These are phyloP conservation scores for Corydoras sp. DNA, from an alignment of 2,113 vertebrate genomes.

Conservation along the genomic window DNA sequence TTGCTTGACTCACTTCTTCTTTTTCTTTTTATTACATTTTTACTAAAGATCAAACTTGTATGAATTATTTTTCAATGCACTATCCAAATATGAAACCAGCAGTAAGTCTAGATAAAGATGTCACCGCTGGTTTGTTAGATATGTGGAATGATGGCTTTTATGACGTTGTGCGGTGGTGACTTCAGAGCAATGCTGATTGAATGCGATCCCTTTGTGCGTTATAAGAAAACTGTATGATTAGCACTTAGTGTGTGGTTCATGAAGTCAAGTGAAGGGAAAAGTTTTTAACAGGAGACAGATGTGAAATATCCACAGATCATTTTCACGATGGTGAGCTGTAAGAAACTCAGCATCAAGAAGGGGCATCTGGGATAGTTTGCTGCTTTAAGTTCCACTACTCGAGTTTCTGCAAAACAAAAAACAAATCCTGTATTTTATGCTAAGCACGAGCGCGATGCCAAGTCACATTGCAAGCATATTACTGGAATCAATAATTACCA, in stretches of 20 bases:
- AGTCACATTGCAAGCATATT: neutral
- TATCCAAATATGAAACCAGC: neutral
- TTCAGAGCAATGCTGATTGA: no score
- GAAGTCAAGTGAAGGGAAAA: slow-evolving; percentile 1
- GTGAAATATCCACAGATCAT: slow-evolving; percentile 44
- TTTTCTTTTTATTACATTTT: no score
- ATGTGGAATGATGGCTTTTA: no score
- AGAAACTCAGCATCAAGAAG: slow-evolving; percentile 6
- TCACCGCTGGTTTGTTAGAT: no score
- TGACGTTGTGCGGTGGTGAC: no score
- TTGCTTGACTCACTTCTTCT: no score
- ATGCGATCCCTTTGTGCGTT: no score
- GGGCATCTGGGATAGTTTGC: slow-evolving; percentile 25
- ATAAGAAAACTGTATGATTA: no score
- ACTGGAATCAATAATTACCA: slow-evolving; percentile 29
- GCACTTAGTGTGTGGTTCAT: slow-evolving; percentile 3
- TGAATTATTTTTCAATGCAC: neutral
- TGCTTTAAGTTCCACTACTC: slow-evolving; percentile 2
- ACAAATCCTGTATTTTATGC: neutral
- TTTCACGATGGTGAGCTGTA: slow-evolving; percentile 43
- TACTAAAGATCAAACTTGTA: neutral
- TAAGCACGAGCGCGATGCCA: slow-evolving; percentile 6
- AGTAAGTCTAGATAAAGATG: no score
- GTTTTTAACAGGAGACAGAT: slow-evolving; percentile 23
- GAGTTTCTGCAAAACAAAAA: neutral